Evolutionary conservation across 2,797 vertebrate genomes (phyloP).

Genomic region (Pempheris klunzingeri): DNA sequence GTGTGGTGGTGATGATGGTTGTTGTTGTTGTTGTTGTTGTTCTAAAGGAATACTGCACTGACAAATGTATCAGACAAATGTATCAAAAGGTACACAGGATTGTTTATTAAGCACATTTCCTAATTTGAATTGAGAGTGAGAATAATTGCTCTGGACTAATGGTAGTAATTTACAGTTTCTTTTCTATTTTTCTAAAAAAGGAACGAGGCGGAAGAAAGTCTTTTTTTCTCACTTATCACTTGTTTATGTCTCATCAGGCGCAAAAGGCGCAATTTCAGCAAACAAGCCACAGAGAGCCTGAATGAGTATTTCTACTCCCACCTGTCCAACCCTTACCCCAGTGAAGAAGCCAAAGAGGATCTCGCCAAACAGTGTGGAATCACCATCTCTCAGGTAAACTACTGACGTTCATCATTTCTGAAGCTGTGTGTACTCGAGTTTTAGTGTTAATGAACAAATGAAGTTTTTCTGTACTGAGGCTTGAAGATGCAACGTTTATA

Average conservation of each 20-base stretch:
- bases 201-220: background rate
- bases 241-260: constrained; percentile 84
- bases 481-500: background rate
- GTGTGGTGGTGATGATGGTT: background rate
- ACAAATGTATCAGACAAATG: background rate
- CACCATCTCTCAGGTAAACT: constrained; percentile 96
- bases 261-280: constrained; percentile 99
- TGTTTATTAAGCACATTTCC: background rate
- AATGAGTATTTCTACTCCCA: constrained; percentile 99
- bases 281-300: constrained; percentile 99
- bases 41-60: background rate
- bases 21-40: background rate
- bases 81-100: background rate
- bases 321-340: constrained; percentile 99
- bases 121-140: background rate
- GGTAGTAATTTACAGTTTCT: no score
- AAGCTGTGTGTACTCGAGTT: background rate
- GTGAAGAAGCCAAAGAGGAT: constrained; percentile 99
- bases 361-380: constrained; percentile 97
- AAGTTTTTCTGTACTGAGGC: background rate
- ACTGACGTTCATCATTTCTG: background rate
- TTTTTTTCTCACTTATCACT: background rate
- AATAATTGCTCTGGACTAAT: no score
- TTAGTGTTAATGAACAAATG: background rate
- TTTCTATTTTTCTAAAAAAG: no score